Conservation (phyloP, 2,888 invertebrate genomes). For the Dolichomitus sp. region DNA sequence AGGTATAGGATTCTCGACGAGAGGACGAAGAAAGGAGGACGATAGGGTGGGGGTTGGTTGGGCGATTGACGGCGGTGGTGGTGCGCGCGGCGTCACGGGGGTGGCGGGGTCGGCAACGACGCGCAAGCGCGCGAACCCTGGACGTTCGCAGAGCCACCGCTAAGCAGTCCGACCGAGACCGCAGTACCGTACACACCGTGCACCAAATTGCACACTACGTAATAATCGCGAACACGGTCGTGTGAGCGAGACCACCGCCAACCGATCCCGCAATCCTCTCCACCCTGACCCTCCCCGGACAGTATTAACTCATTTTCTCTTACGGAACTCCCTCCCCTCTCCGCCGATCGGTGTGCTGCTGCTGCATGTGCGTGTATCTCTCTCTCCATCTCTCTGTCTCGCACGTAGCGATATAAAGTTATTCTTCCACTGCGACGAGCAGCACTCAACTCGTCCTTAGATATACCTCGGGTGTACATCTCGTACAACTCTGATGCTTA, state of each 20-base stretch:
- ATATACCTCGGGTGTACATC: constrained; percentile 1
- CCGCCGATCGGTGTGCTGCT: not conserved
- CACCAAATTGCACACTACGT: constrained; percentile 43
- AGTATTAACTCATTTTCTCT: constrained; percentile 5
- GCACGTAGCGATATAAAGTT: not conserved
- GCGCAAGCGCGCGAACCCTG: constrained; percentile 71
- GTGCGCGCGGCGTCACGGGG: constrained; percentile 52
- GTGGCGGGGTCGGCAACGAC: constrained; percentile 19
- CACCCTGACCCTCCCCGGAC: constrained; percentile 38
- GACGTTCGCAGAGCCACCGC: constrained; percentile 62
- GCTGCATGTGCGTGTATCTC: constrained; percentile 17
- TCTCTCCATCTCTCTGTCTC: constrained; percentile 20
- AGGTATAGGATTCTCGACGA: constrained; percentile 15
- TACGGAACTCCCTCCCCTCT: constrained; percentile 2
- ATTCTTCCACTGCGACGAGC: constrained; percentile 17
- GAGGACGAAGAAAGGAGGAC: constrained; percentile 52
- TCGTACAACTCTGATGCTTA: not conserved
- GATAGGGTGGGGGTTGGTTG: constrained; percentile 42
- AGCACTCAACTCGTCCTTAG: constrained; percentile 1
- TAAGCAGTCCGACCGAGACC: constrained; percentile 79
- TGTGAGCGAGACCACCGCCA: constrained; percentile 54
- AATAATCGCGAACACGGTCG: constrained; percentile 44
- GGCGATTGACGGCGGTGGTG: constrained; percentile 67
- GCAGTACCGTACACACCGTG: constrained; percentile 75
- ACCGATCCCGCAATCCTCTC: constrained; percentile 63